These are phyloP conservation scores for Pseudomyrmex flavicornis DNA, from an alignment of 1,140 invertebrate species.

Conservation along the genomic window DNA sequence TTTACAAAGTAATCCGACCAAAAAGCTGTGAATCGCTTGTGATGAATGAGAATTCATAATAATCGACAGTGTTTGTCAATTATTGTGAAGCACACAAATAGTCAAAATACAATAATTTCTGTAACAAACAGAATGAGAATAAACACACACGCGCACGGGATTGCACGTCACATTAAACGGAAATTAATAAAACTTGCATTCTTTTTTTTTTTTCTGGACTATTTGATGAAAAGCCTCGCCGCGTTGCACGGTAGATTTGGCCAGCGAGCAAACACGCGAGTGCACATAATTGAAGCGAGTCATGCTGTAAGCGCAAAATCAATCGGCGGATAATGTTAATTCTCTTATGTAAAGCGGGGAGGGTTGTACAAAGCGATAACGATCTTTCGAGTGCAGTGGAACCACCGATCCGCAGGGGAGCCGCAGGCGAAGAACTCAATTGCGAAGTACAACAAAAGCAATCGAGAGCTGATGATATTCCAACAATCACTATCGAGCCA, in stretches of 20 bases:
- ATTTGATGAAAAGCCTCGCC: background rate
- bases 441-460: slow-evolving; percentile 59
- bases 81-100: background rate
- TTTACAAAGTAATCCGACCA: slow-evolving; percentile 73
- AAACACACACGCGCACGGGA: too few relatives aligned
- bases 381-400: slow-evolving; percentile 54
- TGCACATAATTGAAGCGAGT: slow-evolving; percentile 47
- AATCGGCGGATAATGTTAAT: slow-evolving; percentile 59
- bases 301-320: slow-evolving; percentile 54
- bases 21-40: background rate
- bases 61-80: background rate
- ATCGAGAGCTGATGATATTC: slow-evolving; percentile 49
- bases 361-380: slow-evolving; percentile 55
- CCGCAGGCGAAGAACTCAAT: slow-evolving; percentile 59
- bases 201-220: background rate
- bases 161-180: too few relatives aligned
- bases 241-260: background rate
- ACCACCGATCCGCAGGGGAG: slow-evolving; percentile 43
- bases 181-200: background rate
- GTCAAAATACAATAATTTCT: too few relatives aligned
- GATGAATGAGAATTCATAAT: slow-evolving; percentile 4
- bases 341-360: slow-evolving; percentile 49
- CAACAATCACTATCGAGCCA: slow-evolving; percentile 48
- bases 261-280: slow-evolving; percentile 31
- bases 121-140: background rate